A percentile compares a stretch with the other conserved stretches of the same genome.
Evolutionary conservation across 2,888 invertebrate species (phyloP).

Genomic region (Seira musarum): DNA sequence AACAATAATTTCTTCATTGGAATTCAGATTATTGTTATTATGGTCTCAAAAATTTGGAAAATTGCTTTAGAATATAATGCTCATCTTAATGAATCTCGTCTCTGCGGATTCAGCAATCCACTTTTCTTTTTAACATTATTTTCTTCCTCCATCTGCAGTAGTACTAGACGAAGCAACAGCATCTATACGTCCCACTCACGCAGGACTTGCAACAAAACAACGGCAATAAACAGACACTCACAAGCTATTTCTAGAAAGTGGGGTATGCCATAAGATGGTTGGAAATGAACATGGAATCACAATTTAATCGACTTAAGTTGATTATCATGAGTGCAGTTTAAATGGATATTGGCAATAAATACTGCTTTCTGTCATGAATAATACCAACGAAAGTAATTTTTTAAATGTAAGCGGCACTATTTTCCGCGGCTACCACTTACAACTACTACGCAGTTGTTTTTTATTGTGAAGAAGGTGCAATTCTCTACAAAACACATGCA

Average conservation of each 20-base stretch:
- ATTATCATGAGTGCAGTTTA: constrained; percentile 43
- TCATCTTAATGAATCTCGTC: not conserved
- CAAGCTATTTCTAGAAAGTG: constrained; percentile 21
- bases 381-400: not conserved
- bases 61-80: not conserved
- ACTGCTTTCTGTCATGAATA: constrained; percentile 48
- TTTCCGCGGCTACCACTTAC: too few species aligned
- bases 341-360: constrained; percentile 58
- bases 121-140: not conserved
- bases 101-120: not conserved
- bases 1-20: not conserved
- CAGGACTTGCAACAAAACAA: not conserved
- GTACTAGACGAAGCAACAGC: too few species aligned
- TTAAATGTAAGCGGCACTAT: not conserved
- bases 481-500: not conserved
- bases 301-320: constrained; percentile 56
- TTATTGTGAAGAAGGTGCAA: not conserved
- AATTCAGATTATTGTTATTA: not conserved
- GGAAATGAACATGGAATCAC: constrained; percentile 42
- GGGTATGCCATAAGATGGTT: not conserved
- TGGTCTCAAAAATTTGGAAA: not conserved
- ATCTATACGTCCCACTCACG: too few species aligned
- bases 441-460: not conserved
- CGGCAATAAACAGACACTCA: not conserved
- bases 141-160: too few species aligned